Evolutionary conservation across 2,888 invertebrate species (phyloP).

Genomic region (Abrostola triplasia): DNA sequence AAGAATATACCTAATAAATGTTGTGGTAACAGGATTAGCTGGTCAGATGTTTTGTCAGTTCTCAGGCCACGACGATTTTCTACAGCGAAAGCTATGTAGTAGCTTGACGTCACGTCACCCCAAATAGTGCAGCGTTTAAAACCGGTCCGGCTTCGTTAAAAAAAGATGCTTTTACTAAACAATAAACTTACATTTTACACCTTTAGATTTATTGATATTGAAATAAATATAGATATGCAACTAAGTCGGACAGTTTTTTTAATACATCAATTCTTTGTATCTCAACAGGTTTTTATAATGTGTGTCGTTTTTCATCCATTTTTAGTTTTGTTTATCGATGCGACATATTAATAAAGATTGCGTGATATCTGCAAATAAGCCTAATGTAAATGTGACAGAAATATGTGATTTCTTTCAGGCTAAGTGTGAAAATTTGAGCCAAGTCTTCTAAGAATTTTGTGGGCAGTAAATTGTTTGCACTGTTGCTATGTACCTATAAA

Average conservation of each 20-base stretch:
- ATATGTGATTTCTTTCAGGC: constrained; percentile 30
- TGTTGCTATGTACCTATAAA: neutral
- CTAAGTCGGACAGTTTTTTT: too few relatives aligned
- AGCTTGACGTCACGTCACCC: too few relatives aligned
- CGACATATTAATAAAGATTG: constrained; percentile 17
- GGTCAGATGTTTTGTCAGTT: too few relatives aligned
- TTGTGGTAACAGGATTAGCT: too few relatives aligned
- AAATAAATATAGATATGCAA: neutral
- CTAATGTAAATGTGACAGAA: constrained; percentile 14
- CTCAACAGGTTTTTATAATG: neutral
- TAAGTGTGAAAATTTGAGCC: constrained; percentile 20
- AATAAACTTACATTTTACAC: neutral
- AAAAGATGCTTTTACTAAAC: too few relatives aligned
- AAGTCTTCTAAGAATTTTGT: constrained; percentile 13
- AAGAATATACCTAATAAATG: too few relatives aligned
- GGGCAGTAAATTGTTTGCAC: neutral
- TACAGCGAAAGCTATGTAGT: too few relatives aligned
- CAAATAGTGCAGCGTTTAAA: too few relatives aligned
- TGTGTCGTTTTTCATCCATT: constrained; percentile 7
- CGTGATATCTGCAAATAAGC: constrained; percentile 15
- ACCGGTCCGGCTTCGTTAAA: too few relatives aligned
- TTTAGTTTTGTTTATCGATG: neutral
- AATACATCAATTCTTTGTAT: constrained; percentile 1
- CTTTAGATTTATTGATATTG: neutral
- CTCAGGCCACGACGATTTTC: too few relatives aligned